Evolutionary conservation across 2,113 vertebrate genomes (phyloP), one percentile per base, ranked within the genome.

Genomic region (Rousettus leschenaultii): DNA sequence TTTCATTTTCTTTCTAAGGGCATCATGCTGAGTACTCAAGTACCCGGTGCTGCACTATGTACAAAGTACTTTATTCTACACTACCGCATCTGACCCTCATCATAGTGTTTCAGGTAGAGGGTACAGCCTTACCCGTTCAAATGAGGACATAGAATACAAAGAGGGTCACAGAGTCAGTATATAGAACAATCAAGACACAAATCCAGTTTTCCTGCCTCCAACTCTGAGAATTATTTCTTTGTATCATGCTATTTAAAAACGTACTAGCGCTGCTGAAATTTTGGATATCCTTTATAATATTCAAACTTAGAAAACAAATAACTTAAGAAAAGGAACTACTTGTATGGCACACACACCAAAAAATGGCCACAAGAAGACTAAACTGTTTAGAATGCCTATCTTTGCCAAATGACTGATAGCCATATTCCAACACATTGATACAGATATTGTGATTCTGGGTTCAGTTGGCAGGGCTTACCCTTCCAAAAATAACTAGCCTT

Each of bases 261-360:
- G n/a, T 61, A 80, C 70, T 57, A 82, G 65, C 22, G 63, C 26
- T 95, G 77, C 45, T 85, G 28, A 77, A 70, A 92, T 94, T 63
- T 92, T 84, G 59, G 43, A 40, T 51, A 83, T 91, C 30, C 45
- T 89, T 97, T 75, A 77, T 61, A 95, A 87, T 70, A 88, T 66
- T 86, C 70, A 87, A 90, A 77, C 51, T 85, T 87, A 79, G 59
- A 92, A 94, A 94, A 87, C 53, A 87, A 85, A 40, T n/a, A 92
- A 79, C 55, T 82, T 59, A 90, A 97, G 55, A 63, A 86, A 95
- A 61, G 7, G 21, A 95, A 89, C 13, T 16, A 43, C 48, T n/a
- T 87, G 51, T 78, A 75, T 40, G 35, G 48, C 19, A 73, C 12
- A 33, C 43, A 55, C 48, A 13, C 48, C 48, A 91, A 61, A 51